These are phyloP conservation scores for Vandiemenella viatica DNA, from an alignment of 2,888 invertebrate species.

Conservation along the genomic window DNA sequence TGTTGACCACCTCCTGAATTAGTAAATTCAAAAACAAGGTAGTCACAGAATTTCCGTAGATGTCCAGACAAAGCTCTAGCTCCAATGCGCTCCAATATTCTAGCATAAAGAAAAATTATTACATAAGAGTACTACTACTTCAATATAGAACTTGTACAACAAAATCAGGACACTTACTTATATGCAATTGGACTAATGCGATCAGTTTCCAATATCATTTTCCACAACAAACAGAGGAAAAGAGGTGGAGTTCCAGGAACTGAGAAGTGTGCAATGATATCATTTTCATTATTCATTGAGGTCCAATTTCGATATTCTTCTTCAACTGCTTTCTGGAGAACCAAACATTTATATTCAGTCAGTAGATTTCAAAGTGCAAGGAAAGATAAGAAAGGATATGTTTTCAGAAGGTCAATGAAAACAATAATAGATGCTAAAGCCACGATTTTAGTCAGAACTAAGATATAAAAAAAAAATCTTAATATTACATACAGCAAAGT, in stretches of 20 bases:
- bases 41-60: slow-evolving; percentile 87
- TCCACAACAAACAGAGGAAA: slow-evolving; percentile 86
- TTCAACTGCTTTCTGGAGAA: slow-evolving; percentile 68
- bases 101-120: slow-evolving; percentile 24
- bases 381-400: no score
- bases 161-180: slow-evolving; percentile 39
- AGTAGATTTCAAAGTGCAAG: no score
- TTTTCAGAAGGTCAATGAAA: no score
- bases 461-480: no score
- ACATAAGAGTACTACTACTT: background rate
- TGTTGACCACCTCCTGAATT: slow-evolving; percentile 76
- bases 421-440: no score
- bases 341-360: no score
- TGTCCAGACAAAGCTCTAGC: slow-evolving; percentile 83
- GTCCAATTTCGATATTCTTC: slow-evolving; percentile 94
- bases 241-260: slow-evolving; percentile 82
- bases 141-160: background rate
- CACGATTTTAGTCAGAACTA: no score
- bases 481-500: no score
- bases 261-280: slow-evolving; percentile 89
- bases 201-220: slow-evolving; percentile 89
- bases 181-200: slow-evolving; percentile 89
- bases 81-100: slow-evolving; percentile 85
- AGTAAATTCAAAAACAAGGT: slow-evolving; percentile 81
- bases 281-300: slow-evolving; percentile 92